Evolutionary conservation across 2,797 vertebrate species (phyloP).

Genomic region (Siniperca obscura): DNA sequence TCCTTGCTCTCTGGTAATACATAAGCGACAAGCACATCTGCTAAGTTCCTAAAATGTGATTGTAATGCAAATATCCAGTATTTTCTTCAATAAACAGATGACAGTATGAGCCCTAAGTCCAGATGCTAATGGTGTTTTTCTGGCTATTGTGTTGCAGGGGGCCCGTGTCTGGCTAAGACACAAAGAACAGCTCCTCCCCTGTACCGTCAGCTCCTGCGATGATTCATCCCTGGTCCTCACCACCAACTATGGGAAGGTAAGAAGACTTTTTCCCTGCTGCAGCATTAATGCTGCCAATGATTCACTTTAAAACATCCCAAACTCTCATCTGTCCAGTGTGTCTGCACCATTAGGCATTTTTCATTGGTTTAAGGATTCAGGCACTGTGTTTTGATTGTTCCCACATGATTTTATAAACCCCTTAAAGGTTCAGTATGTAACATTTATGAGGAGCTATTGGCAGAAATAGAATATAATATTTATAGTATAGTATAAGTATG

Average conservation of each 20-base stretch:
- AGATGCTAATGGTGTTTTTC: conserved; percentile 61
- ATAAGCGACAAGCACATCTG: not conserved
- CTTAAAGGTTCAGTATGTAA: no score
- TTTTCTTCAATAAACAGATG: not conserved
- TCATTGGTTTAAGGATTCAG: not conserved
- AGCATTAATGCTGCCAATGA: not conserved
- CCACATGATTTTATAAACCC: not conserved
- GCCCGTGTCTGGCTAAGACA: conserved; percentile 89
- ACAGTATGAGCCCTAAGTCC: conserved; percentile 29
- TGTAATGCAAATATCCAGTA: conserved; percentile 17
- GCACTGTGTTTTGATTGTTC: no score
- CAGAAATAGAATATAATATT: no score
- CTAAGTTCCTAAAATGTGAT: not conserved
- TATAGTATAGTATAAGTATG: no score
- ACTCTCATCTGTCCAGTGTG: not conserved
- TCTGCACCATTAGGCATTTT: conserved; percentile 1
- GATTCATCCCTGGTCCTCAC: conserved; percentile 84
- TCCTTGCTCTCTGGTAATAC: not conserved
- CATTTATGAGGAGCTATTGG: no score
- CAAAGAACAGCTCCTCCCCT: conserved; percentile 89
- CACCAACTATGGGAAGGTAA: conserved; percentile 90
- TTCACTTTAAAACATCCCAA: conserved; percentile 6
- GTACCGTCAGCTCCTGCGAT: conserved; percentile 84
- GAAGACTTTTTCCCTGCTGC: conserved; percentile 30
- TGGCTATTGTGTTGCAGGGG: conserved; percentile 84